These are phyloP conservation scores for Drosophila pseudoananassae DNA, from an alignment of 1,140 invertebrate genomes.

Conservation along the genomic window DNA sequence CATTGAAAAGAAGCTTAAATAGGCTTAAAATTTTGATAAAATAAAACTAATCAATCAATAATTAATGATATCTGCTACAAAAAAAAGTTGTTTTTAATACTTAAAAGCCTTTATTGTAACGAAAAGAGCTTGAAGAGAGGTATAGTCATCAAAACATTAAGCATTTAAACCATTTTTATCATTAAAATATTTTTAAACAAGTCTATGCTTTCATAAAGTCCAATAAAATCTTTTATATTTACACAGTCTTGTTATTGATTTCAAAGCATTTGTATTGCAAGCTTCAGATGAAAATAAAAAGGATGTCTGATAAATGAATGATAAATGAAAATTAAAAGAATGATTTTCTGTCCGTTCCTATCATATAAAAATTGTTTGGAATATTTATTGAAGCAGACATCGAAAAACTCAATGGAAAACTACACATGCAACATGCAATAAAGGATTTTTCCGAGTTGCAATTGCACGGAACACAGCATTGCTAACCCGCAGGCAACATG, in stretches of 20 bases:
- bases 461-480: neutral
- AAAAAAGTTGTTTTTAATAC: neutral
- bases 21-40: neutral
- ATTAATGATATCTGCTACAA: neutral
- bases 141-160: too few species aligned
- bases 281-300: neutral
- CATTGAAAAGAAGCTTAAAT: neutral
- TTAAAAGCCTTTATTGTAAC: neutral
- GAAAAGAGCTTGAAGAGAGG: too few species aligned
- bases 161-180: too few species aligned
- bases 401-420: neutral
- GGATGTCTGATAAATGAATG: neutral
- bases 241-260: neutral
- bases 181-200: too few species aligned
- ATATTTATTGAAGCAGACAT: slow-evolving; percentile 3
- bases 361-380: neutral
- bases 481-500: slow-evolving; percentile 1
- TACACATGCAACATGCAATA: neutral
- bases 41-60: neutral
- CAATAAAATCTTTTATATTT: neutral
- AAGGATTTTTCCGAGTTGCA: slow-evolving; percentile 5
- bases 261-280: neutral
- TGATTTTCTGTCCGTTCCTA: neutral
- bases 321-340: neutral
- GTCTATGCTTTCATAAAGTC: neutral